Conservation (phyloP, 2,797 vertebrate genomes). For the Kryptolebias ocellatus region DNA sequence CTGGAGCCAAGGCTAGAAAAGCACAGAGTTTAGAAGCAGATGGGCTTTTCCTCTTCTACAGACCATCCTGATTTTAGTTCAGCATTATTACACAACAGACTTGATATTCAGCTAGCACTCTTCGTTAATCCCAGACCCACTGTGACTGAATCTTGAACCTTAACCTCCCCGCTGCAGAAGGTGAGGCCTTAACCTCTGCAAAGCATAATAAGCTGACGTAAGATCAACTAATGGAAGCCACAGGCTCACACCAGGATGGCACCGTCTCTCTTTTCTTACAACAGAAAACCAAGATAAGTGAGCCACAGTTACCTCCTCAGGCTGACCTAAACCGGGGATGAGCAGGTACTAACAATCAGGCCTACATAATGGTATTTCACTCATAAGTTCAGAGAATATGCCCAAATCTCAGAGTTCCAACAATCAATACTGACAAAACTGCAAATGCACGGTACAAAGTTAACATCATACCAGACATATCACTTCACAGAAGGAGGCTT, state of each 20-base stretch:
- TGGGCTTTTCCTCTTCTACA: conserved; percentile 1
- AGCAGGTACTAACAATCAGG: no score
- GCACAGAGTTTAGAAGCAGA: neutral
- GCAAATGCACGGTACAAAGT: neutral
- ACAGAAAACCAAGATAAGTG: no score
- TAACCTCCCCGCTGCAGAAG: neutral
- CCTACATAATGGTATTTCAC: no score
- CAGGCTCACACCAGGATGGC: neutral
- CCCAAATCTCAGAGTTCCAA: no score
- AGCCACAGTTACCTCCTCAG: neutral
- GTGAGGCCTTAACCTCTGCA: neutral
- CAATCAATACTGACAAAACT: no score
- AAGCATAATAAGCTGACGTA: neutral
- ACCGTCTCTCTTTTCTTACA: neutral
- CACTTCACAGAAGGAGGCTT: neutral
- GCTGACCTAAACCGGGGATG: neutral
- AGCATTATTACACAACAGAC: neutral
- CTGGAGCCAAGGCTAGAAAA: conserved; percentile 1
- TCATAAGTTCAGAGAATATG: no score
- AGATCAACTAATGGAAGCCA: neutral
- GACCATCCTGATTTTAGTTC: conserved; percentile 3
- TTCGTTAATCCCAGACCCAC: neutral
- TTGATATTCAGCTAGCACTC: neutral
- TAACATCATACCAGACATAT: neutral
- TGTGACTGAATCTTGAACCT: neutral